Evolutionary conservation across 2,888 invertebrate genomes (phyloP), one percentile per base, ranked within the genome.

Genomic region (Sarcophaga variegata): DNA sequence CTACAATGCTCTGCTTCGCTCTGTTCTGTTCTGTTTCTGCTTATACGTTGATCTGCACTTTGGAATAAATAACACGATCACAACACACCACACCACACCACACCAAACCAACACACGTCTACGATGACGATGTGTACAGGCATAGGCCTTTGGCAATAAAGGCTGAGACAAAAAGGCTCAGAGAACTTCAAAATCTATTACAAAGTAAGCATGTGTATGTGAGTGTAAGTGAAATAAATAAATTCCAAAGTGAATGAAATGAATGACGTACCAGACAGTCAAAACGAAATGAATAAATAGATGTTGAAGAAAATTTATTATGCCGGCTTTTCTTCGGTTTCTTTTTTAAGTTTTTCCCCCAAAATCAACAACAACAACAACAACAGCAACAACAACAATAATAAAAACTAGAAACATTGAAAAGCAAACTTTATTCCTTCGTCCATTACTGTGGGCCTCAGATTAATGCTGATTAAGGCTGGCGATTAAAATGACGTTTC

Each of bases 401-500:
- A 22, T 47, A 63, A 75, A 17, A n/a, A 45, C 47, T 22, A 63
- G 49, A 62, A 62, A 25, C 25, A 62, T 45, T 78, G 49, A 75
- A 66, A 80, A 60, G 75, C 83, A 86, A 86, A 80, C 0, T 83
- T 12, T 4, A 54, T 37, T 54, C 4, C 4, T 37, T 66, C n/a
- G 20, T 8, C 6, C 22, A 20, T 71, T 62, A 70, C 17, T 72
- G 76, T 84, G 78, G 84, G 81, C 78, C 59, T 76, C 72, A 71
- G 75, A 85, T 77, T 77, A 77, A 81, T 70, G 80, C 86, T 81
- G 87, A 84, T 87, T 81, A 78, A 67, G 85, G 75, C 83, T 79
- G 85, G 84, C 81, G 85, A 88, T 88, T 88, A 88, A 85, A 81
- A 79, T 85, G 88, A 80, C 81, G 69, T 85, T 86, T 83, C 54